phyloP scores from a whole-genome alignment of 2,888 invertebrate genomes.

The Chalcosyrphus nemorum region DNA sequence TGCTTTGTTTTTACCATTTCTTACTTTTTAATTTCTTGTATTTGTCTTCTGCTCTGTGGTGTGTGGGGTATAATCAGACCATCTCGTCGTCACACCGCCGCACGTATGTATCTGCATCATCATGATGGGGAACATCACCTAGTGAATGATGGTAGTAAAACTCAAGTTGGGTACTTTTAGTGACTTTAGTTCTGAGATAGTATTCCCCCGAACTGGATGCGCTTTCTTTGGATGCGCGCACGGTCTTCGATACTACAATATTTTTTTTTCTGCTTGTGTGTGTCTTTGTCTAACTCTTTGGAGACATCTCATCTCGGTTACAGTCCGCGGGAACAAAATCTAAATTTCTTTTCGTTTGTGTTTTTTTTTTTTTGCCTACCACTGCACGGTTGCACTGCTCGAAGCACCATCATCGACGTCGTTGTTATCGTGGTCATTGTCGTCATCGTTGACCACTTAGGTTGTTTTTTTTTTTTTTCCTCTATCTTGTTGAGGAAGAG shows the following conservation, averaged over 20 bases:
- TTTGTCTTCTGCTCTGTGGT: constrained; percentile 32
- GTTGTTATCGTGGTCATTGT: not conserved
- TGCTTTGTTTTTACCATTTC: constrained; percentile 59
- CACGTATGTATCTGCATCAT: constrained; percentile 50
- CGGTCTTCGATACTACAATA: constrained; percentile 58
- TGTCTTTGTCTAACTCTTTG: too few relatives aligned
- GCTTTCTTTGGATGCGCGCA: constrained; percentile 72
- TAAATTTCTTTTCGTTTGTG: constrained; percentile 49
- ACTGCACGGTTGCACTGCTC: constrained; percentile 39
- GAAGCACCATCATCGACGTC: not conserved
- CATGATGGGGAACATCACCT: constrained; percentile 22
- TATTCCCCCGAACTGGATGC: constrained; percentile 79
- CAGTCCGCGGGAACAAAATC: constrained; percentile 28
- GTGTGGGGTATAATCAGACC: constrained; percentile 61
- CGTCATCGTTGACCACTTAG: constrained; percentile 44
- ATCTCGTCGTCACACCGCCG: constrained; percentile 65
- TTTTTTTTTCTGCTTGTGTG: constrained; percentile 38
- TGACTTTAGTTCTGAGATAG: constrained; percentile 80
- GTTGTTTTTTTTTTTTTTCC: not conserved
- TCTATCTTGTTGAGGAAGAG: constrained; percentile 37
- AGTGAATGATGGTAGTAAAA: constrained; percentile 67
- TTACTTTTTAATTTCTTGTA: constrained; percentile 55
- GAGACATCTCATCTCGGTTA: constrained; percentile 68
- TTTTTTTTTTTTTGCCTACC: constrained; percentile 47
- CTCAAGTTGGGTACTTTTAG: constrained; percentile 74